Percentiles rank a stretch among this genome's conserved stretches.
Evolutionary conservation across 2,888 invertebrate genomes (phyloP).

Genomic region (Poecilus cupreus): DNA sequence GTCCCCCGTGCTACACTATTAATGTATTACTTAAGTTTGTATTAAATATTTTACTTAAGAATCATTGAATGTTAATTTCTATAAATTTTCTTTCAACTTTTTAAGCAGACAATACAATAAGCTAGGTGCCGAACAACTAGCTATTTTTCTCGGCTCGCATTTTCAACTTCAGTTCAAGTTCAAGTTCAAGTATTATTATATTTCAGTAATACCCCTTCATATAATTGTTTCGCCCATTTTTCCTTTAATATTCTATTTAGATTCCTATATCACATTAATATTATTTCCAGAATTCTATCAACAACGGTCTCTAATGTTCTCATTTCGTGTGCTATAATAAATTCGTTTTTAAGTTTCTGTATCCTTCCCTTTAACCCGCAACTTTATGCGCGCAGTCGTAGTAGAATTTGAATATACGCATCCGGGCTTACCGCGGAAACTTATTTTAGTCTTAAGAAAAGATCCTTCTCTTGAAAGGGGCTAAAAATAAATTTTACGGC

Average conservation of each 20-base stretch:
- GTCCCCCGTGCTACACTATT: too few relatives aligned
- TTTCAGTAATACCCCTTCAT: background rate
- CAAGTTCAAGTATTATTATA: too few relatives aligned
- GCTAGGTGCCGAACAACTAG: background rate
- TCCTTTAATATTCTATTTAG: too few relatives aligned
- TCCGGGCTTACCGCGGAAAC: background rate
- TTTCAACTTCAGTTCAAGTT: too few relatives aligned
- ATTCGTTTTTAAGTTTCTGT: background rate
- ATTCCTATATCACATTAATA: background rate
- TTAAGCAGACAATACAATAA: too few relatives aligned
- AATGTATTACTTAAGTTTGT: too few relatives aligned
- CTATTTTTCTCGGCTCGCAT: too few relatives aligned
- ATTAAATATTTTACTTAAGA: too few relatives aligned
- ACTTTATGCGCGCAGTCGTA: background rate
- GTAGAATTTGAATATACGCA: conserved; percentile 1
- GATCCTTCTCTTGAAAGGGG: conserved; percentile 37
- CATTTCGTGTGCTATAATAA: background rate
- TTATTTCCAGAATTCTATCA: too few relatives aligned
- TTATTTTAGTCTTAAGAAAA: conserved; percentile 38
- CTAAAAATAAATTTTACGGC: conserved; percentile 42
- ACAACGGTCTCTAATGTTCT: too few relatives aligned
- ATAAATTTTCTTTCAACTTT: too few relatives aligned
- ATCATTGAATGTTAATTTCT: too few relatives aligned
- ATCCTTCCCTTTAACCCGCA: background rate
- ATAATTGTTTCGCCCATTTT: background rate